These are phyloP conservation scores for Triplophysa bombifrons DNA, from an alignment of 2,797 vertebrate species.

Conservation along the genomic window DNA sequence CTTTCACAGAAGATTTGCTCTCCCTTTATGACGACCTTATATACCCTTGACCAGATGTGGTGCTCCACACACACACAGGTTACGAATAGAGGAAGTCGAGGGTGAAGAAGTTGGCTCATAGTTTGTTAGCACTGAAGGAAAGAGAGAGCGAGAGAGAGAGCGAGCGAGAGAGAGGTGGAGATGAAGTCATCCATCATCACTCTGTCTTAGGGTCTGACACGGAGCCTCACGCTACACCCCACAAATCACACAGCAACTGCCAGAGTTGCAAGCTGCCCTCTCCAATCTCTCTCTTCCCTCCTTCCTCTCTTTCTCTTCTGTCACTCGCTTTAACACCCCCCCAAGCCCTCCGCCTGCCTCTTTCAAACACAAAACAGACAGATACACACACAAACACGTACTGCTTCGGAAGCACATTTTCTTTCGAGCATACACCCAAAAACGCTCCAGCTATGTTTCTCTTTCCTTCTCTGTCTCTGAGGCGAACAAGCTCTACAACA, in stretches of 20 bases:
- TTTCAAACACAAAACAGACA: conserved; percentile 53
- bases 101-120: conserved; percentile 43
- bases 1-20: neutral
- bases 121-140: conserved; percentile 38
- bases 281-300: conserved; percentile 51
- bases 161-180: conserved; percentile 35
- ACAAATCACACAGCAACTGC: conserved; percentile 65
- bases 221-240: conserved; percentile 58
- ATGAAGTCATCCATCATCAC: conserved; percentile 61
- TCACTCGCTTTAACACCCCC: conserved; percentile 44
- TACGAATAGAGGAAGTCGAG: conserved; percentile 42
- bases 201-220: conserved; percentile 57
- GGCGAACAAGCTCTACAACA: neutral
- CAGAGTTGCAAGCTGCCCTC: conserved; percentile 54
- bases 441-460: conserved; percentile 9
- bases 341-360: conserved; percentile 52
- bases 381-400: conserved; percentile 13
- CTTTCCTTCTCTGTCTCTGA: neutral
- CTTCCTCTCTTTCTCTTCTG: conserved; percentile 40
- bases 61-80: conserved; percentile 9
- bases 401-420: conserved; percentile 18
- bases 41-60: neutral
- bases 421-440: conserved; percentile 1
- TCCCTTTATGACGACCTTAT: neutral
- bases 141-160: conserved; percentile 21